phyloP scores from a whole-genome alignment of 1,140 invertebrate genomes.

The Trichoplusia ni region DNA sequence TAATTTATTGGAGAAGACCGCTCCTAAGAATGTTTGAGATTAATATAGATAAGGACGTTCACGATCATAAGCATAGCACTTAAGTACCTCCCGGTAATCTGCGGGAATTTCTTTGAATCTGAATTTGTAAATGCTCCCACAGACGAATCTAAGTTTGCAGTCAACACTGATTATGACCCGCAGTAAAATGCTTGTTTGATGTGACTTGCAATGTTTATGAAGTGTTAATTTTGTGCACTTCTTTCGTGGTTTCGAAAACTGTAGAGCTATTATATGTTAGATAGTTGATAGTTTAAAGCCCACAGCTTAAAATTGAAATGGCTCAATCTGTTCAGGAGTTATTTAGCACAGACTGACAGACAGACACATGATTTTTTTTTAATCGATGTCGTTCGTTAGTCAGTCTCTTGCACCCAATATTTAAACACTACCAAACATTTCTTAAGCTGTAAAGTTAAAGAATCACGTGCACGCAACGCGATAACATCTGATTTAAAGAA shows the following conservation, averaged over 20 bases:
- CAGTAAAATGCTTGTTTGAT: slow-evolving; percentile 4
- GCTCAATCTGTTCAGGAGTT: no score
- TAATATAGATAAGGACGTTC: slow-evolving; percentile 9
- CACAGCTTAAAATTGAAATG: no score
- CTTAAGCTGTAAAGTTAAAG: no score
- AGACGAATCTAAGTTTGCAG: slow-evolving; percentile 3
- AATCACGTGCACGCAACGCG: slow-evolving; percentile 1
- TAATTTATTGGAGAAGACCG: slow-evolving; percentile 6
- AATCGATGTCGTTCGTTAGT: no score
- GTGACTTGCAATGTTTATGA: slow-evolving; percentile 6
- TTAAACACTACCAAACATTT: no score
- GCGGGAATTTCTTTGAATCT: background rate
- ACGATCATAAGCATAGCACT: background rate
- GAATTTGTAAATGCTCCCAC: background rate
- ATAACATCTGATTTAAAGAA: background rate
- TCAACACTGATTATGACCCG: background rate
- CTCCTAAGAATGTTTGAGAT: slow-evolving; percentile 4
- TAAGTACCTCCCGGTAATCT: background rate
- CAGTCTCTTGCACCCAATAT: no score
- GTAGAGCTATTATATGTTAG: no score
- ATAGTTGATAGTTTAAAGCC: no score
- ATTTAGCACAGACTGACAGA: no score
- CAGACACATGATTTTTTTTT: no score
- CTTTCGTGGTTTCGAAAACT: no score
- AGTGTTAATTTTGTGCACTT: background rate